A percentile compares a stretch with the other conserved stretches of the same genome.
These are phyloP conservation scores for Dasyprocta punctata DNA, from an alignment of 2,113 vertebrate species.

Conservation along the genomic window DNA sequence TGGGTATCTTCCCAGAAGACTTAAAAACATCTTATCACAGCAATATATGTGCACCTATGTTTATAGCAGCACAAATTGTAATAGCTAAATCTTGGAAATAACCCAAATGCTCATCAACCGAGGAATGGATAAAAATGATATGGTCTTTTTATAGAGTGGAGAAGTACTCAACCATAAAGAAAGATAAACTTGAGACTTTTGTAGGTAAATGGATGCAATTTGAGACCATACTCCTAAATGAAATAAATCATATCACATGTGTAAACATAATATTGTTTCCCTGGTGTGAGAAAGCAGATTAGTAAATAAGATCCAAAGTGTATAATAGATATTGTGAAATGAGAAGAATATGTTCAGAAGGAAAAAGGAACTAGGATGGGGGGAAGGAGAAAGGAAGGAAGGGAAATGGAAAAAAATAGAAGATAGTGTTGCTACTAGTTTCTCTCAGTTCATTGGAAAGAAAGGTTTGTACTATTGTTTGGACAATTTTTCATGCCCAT, in stretches of 20 bases:
- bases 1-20: background rate
- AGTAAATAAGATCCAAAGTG: background rate
- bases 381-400: background rate
- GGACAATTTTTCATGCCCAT: background rate
- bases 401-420: background rate
- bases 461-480: background rate
- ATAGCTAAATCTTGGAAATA: background rate
- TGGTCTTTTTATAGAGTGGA: background rate
- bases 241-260: background rate
- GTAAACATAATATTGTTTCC: background rate
- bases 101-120: background rate
- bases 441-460: background rate
- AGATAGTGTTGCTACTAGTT: background rate
- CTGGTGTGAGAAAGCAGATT: background rate
- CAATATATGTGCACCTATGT: background rate
- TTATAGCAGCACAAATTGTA: background rate
- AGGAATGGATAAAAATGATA: background rate
- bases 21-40: background rate
- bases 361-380: background rate
- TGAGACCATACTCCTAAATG: background rate
- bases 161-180: background rate
- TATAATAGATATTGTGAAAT: background rate
- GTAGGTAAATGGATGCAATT: background rate
- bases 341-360: background rate
- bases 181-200: background rate